Conservation (phyloP, 2,113 vertebrate species). For the Periophthalmodon schlosseri region DNA sequence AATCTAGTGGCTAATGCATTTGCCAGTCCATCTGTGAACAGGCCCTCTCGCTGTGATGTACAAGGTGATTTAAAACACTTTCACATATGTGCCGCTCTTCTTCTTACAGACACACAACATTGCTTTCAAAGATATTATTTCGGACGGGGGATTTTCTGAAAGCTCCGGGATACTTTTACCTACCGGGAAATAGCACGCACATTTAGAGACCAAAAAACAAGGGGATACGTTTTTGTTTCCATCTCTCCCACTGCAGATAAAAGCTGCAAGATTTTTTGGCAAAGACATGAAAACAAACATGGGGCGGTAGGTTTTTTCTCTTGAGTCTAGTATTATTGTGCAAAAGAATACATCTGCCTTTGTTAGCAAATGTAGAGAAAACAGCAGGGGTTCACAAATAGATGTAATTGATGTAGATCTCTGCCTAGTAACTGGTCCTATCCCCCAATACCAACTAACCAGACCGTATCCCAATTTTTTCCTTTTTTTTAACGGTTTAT, state of each 20-base stretch:
- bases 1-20: slow-evolving; percentile 38
- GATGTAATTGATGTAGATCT: not conserved
- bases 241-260: slow-evolving; percentile 7
- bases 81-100: slow-evolving; percentile 43
- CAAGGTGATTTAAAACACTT: slow-evolving; percentile 50
- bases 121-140: slow-evolving; percentile 42
- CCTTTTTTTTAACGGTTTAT: too few species aligned
- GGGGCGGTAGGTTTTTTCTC: slow-evolving; percentile 4
- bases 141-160: slow-evolving; percentile 29
- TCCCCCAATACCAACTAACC: not conserved
- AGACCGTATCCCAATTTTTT: too few species aligned
- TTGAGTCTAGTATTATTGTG: slow-evolving; percentile 23
- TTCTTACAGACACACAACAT: slow-evolving; percentile 32
- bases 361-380: slow-evolving; percentile 30
- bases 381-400: not conserved
- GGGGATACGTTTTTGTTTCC: slow-evolving; percentile 4
- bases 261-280: slow-evolving; percentile 4
- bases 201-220: slow-evolving; percentile 10
- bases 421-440: not conserved
- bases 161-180: slow-evolving; percentile 29
- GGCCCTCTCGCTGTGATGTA: slow-evolving; percentile 24
- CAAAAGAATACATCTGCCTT: slow-evolving; percentile 36
- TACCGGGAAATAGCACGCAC: slow-evolving; percentile 12
- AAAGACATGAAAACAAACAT: slow-evolving; percentile 9
- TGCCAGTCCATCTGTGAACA: slow-evolving; percentile 30